Evolutionary conservation across 2,888 invertebrate species (phyloP).

Genomic region (Autographa gamma): DNA sequence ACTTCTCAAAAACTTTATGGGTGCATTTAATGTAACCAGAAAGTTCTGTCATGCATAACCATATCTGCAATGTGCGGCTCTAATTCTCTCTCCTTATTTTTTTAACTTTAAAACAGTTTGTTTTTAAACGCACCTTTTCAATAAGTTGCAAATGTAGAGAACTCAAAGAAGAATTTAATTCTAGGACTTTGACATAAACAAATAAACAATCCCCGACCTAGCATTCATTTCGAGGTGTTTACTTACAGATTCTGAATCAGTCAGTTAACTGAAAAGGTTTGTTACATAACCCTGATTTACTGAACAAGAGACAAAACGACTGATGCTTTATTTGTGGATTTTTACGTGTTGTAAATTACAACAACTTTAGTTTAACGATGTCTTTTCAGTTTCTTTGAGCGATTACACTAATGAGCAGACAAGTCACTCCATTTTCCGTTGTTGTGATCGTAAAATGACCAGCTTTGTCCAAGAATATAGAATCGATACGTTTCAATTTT

Average conservation of each 20-base stretch:
- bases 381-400: conserved; percentile 7
- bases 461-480: too few relatives aligned
- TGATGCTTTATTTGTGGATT: neutral
- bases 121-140: neutral
- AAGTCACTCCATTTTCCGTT: neutral
- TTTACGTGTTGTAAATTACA: neutral
- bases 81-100: too few relatives aligned
- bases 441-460: too few relatives aligned
- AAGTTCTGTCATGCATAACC: too few relatives aligned
- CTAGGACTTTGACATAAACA: neutral
- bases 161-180: neutral
- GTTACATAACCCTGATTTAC: neutral
- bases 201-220: too few relatives aligned
- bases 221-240: neutral
- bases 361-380: conserved; percentile 20
- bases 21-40: neutral
- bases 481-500: too few relatives aligned
- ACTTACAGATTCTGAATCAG: neutral
- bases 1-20: conserved; percentile 15
- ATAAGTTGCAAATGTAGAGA: neutral
- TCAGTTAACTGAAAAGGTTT: neutral
- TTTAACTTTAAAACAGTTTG: too few relatives aligned
- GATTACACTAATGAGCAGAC: too few relatives aligned
- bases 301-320: neutral
- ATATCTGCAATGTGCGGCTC: too few relatives aligned